phyloP scores from a whole-genome alignment of 2,888 invertebrate genomes.

The Ophonus ardosiacus region DNA sequence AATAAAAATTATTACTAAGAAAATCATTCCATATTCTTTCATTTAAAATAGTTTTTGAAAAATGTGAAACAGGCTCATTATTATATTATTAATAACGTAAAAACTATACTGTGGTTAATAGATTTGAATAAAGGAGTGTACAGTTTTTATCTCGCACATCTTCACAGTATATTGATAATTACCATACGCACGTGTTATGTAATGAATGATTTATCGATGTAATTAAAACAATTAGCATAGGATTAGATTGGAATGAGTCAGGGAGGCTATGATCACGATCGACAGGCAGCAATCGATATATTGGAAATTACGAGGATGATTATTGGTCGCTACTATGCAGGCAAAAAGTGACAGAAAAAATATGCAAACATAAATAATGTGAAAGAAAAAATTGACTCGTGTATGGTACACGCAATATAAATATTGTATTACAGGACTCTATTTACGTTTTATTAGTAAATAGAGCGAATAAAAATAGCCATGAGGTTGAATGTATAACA shows the following conservation, averaged over 20 bases:
- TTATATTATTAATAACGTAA: constrained; percentile 23
- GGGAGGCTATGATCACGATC: constrained; percentile 14
- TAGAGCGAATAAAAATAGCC: neutral
- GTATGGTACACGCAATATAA: constrained; percentile 18
- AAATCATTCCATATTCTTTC: too few species aligned
- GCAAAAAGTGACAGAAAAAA: constrained; percentile 10
- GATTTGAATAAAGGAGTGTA: constrained; percentile 35
- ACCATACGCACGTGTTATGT: constrained; percentile 47
- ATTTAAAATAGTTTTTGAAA: too few species aligned
- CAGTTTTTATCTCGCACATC: neutral
- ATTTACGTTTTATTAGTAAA: constrained; percentile 20
- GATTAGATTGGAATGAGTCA: neutral
- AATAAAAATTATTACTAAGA: too few species aligned
- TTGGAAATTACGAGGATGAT: constrained; percentile 18
- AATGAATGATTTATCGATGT: constrained; percentile 24
- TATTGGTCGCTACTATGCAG: neutral
- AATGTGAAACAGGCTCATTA: too few species aligned
- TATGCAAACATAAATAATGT: constrained; percentile 17
- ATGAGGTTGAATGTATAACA: neutral
- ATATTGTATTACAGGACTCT: constrained; percentile 13
- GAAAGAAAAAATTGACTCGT: neutral
- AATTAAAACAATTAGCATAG: constrained; percentile 48
- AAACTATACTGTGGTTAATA: constrained; percentile 22
- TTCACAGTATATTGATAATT: neutral
- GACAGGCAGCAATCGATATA: neutral